phyloP scores from a whole-genome alignment of 2,888 invertebrate species.

The Ganaspis brasiliensis region DNA sequence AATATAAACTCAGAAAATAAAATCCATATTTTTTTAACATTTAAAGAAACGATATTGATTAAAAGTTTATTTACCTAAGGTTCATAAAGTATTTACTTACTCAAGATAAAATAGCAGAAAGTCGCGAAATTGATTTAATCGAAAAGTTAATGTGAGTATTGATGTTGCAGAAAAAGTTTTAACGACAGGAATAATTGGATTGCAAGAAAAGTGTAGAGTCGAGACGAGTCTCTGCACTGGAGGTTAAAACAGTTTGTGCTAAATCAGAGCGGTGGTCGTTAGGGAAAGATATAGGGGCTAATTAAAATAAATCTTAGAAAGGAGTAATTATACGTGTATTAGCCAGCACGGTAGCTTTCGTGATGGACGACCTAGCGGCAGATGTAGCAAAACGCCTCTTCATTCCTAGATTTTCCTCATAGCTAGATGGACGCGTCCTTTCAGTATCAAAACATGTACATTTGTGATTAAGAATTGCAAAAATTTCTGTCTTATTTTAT shows the following conservation, averaged over 20 bases:
- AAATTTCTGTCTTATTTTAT: neutral
- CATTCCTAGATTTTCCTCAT: slow-evolving; percentile 79
- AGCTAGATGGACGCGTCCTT: slow-evolving; percentile 71
- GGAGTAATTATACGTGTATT: slow-evolving; percentile 81
- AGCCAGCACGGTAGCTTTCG: slow-evolving; percentile 74
- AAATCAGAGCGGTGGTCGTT: slow-evolving; percentile 78
- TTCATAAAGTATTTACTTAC: too few species aligned
- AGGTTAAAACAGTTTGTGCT: slow-evolving; percentile 71
- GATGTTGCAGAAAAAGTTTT: slow-evolving; percentile 1
- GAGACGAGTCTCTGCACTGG: slow-evolving; percentile 57
- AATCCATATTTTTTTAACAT: too few species aligned
- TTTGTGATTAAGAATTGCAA: slow-evolving; percentile 26
- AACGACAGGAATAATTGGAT: slow-evolving; percentile 26
- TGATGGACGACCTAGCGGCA: slow-evolving; percentile 80
- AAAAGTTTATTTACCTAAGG: too few species aligned
- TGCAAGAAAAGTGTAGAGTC: slow-evolving; percentile 28
- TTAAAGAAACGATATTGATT: too few species aligned
- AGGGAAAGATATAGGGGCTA: slow-evolving; percentile 79
- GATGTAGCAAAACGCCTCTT: slow-evolving; percentile 80
- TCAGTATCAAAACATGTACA: neutral
- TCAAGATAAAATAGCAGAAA: too few species aligned
- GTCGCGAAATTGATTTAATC: neutral
- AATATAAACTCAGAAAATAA: too few species aligned
- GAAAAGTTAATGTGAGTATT: neutral
- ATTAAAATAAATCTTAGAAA: slow-evolving; percentile 81